Evolutionary conservation across 2,888 invertebrate species (phyloP), one percentile per base, ranked within the genome.

Genomic region (Schrankia costaestrigalis): DNA sequence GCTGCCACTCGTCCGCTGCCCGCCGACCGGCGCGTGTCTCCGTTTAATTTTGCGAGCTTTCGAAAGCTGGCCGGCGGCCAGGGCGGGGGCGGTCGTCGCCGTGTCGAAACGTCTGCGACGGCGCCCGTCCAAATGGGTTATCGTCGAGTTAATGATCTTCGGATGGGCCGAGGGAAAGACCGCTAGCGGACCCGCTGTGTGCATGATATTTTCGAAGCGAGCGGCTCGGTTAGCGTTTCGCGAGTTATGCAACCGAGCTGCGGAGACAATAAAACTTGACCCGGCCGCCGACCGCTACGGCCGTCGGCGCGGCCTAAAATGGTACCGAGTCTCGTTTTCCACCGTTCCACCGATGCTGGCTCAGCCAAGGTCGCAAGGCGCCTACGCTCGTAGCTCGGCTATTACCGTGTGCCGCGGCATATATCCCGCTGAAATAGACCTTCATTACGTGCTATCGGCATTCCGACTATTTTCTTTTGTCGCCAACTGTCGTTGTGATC

Each of bases 191-290:
- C 54, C 50, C 45, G 35, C 48, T 49, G 46, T 56, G 53, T 46
- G 64, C 66, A 67, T 72, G 77, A 77, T 81, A 81, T 81, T 81
- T 77, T 75, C 67, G 73, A 71, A 59, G 63, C 73, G 71, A 61
- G 67, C 73, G 71, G 64, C 68, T 71, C 71, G 69, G 62, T 57
- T 47, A 47, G 57, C 58, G 54, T 51, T 52, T 53, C 46, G 57
- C 49, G 61, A 62, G 73, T 86, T 87, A 86, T 84, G 86, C 86
- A 86, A 87, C 72, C 72, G 62, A 52, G 64, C 54, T 60, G 70
- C 71, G 77, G 79, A 76, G 80, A 84, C 86, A 80, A 84, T 85
- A 87, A 84, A 87, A 85, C 77, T 78, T 77, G 84, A 85, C 74
- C 83, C 80, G 64, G 60, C 63, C 52, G 63, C 59, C 68, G 78